Conservation (phyloP, 2,113 vertebrate species). For the Tautogolabrus adspersus region DNA sequence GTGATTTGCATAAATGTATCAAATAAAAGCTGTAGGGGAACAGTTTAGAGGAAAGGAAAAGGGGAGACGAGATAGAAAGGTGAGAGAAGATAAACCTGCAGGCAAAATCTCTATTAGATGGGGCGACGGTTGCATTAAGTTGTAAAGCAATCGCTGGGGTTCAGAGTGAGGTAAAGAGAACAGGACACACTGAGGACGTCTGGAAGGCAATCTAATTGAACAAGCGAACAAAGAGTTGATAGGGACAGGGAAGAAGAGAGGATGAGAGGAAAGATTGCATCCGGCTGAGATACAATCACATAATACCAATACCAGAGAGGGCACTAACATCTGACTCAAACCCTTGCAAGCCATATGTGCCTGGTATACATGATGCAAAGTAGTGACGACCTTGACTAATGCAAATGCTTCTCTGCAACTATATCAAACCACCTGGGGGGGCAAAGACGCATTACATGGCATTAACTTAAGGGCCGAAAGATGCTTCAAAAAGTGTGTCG, state of each 20-base stretch:
- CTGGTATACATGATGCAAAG: constrained; percentile 15
- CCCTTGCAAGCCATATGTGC: constrained; percentile 13
- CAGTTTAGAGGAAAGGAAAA: constrained; percentile 18
- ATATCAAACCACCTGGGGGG: constrained; percentile 1
- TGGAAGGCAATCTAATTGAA: constrained; percentile 64
- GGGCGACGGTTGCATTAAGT: constrained; percentile 36
- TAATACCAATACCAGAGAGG: constrained; percentile 47
- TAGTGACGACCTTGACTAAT: constrained; percentile 30
- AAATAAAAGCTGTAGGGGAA: constrained; percentile 50
- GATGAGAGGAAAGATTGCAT: constrained; percentile 41
- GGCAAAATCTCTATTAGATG: constrained; percentile 42
- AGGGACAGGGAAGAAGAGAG: constrained; percentile 29
- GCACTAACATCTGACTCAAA: constrained; percentile 31
- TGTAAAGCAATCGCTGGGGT: constrained; percentile 61
- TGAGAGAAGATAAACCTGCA: constrained; percentile 36
- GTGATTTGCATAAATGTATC: constrained; percentile 58
- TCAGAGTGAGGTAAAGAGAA: constrained; percentile 60
- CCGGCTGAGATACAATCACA: constrained; percentile 51
- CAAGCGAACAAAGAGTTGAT: constrained; percentile 42
- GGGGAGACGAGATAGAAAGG: constrained; percentile 26
- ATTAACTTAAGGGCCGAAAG: constrained; percentile 14
- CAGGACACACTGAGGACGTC: constrained; percentile 51
- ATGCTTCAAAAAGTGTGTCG: constrained; percentile 3
- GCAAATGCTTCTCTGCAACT: constrained; percentile 12
- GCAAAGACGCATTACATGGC: constrained; percentile 1